Base-by-base conservation (phyloP, 2,797 vertebrate species). In the Pseudopleuronectes americanus region DNA sequence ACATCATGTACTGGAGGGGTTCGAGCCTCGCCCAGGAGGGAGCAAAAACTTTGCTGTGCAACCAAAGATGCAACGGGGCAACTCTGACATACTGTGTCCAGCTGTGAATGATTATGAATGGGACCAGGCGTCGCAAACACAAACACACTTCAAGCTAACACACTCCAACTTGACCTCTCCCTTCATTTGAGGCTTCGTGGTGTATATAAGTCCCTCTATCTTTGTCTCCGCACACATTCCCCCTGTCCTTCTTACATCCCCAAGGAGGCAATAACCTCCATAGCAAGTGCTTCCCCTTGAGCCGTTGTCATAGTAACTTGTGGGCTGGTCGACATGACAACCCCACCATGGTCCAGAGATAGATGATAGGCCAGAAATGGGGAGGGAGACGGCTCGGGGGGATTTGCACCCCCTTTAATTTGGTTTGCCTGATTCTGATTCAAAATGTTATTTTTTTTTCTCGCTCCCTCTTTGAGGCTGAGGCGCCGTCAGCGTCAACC, bases 231-330 rank as follows among this genome's bases (percentile, higher is more conserved):
- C 82, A 84, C 83, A 83, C 86, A 90, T 88, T 89, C 86, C 80
- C 81, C 76, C 79, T 79, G 81, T 92, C 86, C 87, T 89, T 87
- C 84, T 84, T 86, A 74, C 77, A 86, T 90, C 90, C 92, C 91
- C 77, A 88, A 93, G 92, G 90, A 93, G 89, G 90, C 88, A 90
- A 91, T 92, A 92, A 91, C 91, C 91, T 92, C 90, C 88, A 86
- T 54, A 78, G 87, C 89, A 91, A 90, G 90, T 89, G 90, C 89
- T 90, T 91, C 92, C 92, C 90, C 89, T 92, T 89, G 90, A 92
- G 91, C 91, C 79, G 92, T 94, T 93, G 93, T 93, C 92, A 94
- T 94, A 93, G 93, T 92, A 94, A 94, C 92, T 88, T 85, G 91
- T 86, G 87, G 91, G 89, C 84, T 84, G 89, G 93, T 94, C 92